A percentile compares a stretch with the other conserved stretches of the same genome.
phyloP scores from a whole-genome alignment of 2,888 invertebrate species.

The Rugalucina vietnamica region DNA sequence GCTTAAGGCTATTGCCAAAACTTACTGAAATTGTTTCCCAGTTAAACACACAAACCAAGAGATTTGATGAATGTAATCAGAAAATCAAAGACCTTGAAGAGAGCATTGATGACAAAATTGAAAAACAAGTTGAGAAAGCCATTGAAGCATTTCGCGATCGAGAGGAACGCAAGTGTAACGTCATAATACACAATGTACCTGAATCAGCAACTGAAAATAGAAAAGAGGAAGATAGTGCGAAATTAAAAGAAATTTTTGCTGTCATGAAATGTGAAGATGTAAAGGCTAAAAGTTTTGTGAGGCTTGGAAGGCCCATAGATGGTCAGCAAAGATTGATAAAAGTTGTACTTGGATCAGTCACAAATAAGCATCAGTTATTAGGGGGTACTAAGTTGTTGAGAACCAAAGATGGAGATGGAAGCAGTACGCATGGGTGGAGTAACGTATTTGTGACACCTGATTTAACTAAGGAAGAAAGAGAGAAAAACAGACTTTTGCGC shows the following conservation, averaged over 20 bases:
- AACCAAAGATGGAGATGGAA: slow-evolving; percentile 3
- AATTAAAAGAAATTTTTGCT: not conserved
- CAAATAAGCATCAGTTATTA: slow-evolving; percentile 12
- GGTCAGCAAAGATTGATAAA: slow-evolving; percentile 4
- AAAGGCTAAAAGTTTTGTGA: not conserved
- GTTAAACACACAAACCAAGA: not conserved
- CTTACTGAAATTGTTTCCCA: not conserved
- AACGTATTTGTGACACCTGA: slow-evolving; percentile 24
- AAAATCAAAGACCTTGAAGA: not conserved
- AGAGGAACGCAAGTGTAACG: slow-evolving; percentile 28
- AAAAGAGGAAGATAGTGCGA: not conserved
- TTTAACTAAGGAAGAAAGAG: slow-evolving; percentile 16
- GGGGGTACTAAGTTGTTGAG: slow-evolving; percentile 13
- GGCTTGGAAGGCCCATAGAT: not conserved
- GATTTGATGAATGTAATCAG: not conserved
- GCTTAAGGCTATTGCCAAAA: not conserved
- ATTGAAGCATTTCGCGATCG: slow-evolving; percentile 20
- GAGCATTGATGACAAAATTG: slow-evolving; percentile 4
- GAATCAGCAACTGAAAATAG: not conserved
- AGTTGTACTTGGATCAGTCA: not conserved
- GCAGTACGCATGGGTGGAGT: slow-evolving; percentile 9
- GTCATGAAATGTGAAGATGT: slow-evolving; percentile 13
- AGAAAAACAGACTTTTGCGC: not conserved
- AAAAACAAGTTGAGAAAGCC: not conserved
- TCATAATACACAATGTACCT: slow-evolving; percentile 31